Conservation (phyloP, 2,113 vertebrate species). For the Falcunculus frontatus region DNA sequence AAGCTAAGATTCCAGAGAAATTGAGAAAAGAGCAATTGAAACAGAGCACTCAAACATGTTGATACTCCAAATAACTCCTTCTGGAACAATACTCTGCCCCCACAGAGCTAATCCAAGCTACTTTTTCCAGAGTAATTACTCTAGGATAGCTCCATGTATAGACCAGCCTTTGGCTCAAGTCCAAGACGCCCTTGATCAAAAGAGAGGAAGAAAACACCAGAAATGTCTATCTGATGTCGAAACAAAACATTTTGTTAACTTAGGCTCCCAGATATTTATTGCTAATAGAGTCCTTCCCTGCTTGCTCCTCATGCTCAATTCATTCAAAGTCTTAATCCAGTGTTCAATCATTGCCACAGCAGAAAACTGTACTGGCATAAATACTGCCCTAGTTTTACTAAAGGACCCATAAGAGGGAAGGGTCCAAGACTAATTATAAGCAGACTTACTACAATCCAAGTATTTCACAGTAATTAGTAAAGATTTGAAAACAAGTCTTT, state of each 20-base stretch:
- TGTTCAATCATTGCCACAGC: background rate
- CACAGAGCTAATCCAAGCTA: slow-evolving; percentile 12
- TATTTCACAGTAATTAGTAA: slow-evolving; percentile 16
- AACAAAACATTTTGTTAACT: slow-evolving; percentile 26
- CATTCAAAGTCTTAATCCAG: slow-evolving; percentile 15
- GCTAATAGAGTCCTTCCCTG: background rate
- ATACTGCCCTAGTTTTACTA: background rate
- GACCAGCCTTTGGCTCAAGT: slow-evolving; percentile 1
- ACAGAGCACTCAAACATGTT: background rate
- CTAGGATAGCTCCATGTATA: background rate
- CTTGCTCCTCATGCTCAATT: background rate
- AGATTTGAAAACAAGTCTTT: slow-evolving; percentile 11
- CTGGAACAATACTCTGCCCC: background rate
- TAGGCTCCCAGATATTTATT: background rate
- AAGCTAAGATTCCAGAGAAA: background rate
- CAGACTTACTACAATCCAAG: background rate
- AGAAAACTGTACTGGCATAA: background rate
- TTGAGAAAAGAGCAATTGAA: background rate
- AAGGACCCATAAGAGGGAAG: background rate
- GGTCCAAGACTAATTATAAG: background rate
- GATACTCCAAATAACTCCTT: background rate
- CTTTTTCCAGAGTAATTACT: slow-evolving; percentile 33
- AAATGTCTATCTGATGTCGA: background rate
- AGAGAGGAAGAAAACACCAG: background rate
- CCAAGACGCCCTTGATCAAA: background rate